A percentile compares a stretch with the other conserved stretches of the same genome.
Conservation (phyloP, 2,113 vertebrate species). For the Guaruba guarouba region DNA sequence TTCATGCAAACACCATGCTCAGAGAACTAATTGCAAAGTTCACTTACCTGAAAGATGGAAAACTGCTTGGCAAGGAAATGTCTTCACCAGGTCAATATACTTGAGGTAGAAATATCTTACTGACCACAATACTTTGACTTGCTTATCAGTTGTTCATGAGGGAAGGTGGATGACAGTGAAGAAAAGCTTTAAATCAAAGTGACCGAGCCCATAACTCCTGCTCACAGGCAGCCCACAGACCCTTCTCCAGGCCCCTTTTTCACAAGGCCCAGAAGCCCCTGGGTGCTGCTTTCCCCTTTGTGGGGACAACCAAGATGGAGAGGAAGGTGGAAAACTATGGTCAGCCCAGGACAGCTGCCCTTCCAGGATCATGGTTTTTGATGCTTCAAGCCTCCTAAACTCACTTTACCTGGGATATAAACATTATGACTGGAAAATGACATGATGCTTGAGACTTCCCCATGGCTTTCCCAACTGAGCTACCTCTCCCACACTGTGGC, state of each 20-base stretch:
- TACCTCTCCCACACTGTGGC: neutral
- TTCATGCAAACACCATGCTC: slow-evolving; percentile 74
- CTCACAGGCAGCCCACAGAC: neutral
- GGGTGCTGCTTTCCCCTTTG: neutral
- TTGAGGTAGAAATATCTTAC: neutral
- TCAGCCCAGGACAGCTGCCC: neutral
- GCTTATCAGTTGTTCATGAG: neutral
- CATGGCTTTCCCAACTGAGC: rapidly evolving
- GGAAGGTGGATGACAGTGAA: neutral
- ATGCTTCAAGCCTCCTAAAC: neutral
- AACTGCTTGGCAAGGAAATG: slow-evolving; percentile 69
- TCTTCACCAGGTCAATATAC: slow-evolving; percentile 62
- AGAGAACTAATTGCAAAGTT: slow-evolving; percentile 76
- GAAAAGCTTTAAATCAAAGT: neutral
- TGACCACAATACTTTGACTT: neutral
- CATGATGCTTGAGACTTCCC: neutral
- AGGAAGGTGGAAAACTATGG: neutral
- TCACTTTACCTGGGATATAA: neutral
- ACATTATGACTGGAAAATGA: neutral
- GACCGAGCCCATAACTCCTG: neutral
- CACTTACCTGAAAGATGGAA: slow-evolving; percentile 71
- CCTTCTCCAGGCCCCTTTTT: neutral
- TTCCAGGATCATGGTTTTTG: neutral
- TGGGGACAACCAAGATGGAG: neutral
- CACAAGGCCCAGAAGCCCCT: neutral